A percentile compares a stretch with the other conserved stretches of the same genome.
Evolutionary conservation across 1,140 invertebrate species (phyloP).

Genomic region (Heliconius melpomene): DNA sequence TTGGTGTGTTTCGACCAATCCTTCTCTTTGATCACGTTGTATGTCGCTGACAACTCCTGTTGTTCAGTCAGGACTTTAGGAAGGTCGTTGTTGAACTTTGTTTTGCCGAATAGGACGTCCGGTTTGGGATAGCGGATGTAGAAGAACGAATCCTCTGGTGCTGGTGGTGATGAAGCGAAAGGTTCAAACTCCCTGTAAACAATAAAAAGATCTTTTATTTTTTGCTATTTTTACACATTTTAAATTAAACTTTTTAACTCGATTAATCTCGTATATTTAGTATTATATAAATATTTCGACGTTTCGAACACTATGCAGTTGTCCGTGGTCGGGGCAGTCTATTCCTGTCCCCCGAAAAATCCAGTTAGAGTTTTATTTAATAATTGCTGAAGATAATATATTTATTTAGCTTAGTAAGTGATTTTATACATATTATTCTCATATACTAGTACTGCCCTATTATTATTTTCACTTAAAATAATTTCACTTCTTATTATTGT

Average conservation of each 20-base stretch:
- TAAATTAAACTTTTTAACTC: no score
- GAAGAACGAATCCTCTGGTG: conserved; percentile 87
- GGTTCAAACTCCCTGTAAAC: conserved; percentile 85
- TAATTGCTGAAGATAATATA: conserved; percentile 32
- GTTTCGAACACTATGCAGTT: no score
- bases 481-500: not conserved
- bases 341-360: no score
- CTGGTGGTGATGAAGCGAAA: conserved; percentile 85
- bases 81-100: conserved; percentile 49
- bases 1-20: conserved; percentile 86
- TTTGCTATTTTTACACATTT: no score
- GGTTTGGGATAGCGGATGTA: conserved; percentile 83
- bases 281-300: no score
- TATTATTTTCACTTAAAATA: not conserved
- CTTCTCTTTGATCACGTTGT: conserved; percentile 65
- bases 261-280: no score
- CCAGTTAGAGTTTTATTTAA: no score
- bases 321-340: no score
- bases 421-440: not conserved
- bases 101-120: conserved; percentile 63
- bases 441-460: not conserved
- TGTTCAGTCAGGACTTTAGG: conserved; percentile 44
- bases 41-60: conserved; percentile 54
- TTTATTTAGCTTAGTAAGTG: not conserved
- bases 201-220: no score